Conservation (phyloP, 2,888 invertebrate species). For the Tillus elongatus region DNA sequence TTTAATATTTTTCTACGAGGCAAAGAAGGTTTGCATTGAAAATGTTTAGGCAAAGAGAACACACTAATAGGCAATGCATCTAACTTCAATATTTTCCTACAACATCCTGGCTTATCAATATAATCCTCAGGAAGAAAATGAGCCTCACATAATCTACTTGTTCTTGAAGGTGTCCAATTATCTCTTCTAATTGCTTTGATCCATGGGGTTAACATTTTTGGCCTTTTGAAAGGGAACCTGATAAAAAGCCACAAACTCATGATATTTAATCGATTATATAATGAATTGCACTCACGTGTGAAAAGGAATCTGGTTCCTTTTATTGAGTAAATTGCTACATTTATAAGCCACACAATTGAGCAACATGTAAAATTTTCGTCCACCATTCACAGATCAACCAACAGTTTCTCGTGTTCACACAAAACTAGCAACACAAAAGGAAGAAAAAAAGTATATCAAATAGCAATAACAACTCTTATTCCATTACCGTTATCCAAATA, state of each 20-base stretch:
- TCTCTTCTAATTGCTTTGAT: conserved; percentile 20
- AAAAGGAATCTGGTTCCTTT: too few species aligned
- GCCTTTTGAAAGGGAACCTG: conserved; percentile 19
- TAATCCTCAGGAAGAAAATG: conserved; percentile 19
- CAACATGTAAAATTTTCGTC: too few species aligned
- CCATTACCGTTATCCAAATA: too few species aligned
- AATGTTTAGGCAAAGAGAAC: conserved; percentile 18
- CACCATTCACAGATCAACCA: too few species aligned
- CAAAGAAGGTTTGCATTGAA: too few species aligned
- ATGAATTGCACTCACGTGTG: too few species aligned
- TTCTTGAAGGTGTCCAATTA: conserved; percentile 22
- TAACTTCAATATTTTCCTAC: conserved; percentile 16
- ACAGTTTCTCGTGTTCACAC: too few species aligned
- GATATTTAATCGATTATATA: neutral
- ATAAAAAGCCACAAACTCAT: conserved; percentile 19
- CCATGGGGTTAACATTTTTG: conserved; percentile 20
- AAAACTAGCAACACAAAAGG: too few species aligned
- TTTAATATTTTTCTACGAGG: too few species aligned
- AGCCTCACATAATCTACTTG: conserved; percentile 19
- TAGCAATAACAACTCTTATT: too few species aligned
- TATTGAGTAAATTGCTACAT: neutral
- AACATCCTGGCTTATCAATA: conserved; percentile 5
- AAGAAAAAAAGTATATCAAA: too few species aligned
- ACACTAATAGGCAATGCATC: conserved; percentile 20
- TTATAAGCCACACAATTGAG: neutral